A percentile compares a stretch with the other conserved stretches of the same genome.
Evolutionary conservation across 1,140 invertebrate species (phyloP).

Genomic region (Trissolcus basalis): DNA sequence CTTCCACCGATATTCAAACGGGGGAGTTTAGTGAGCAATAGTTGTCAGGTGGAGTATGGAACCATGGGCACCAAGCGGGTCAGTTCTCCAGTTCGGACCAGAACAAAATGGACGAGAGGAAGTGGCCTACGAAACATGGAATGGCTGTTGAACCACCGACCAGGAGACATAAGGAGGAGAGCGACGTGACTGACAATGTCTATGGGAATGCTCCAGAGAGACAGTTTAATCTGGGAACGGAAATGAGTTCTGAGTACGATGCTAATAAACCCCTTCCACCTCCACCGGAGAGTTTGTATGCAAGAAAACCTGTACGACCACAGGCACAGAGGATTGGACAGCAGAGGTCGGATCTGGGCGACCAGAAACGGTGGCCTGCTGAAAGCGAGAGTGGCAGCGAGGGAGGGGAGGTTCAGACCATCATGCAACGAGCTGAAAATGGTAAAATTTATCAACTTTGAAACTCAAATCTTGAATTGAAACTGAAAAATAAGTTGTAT

Average conservation of each 20-base stretch:
- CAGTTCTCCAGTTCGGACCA: constrained; percentile 72
- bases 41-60: constrained; percentile 66
- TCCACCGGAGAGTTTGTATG: constrained; percentile 58
- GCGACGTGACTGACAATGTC: constrained; percentile 39
- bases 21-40: constrained; percentile 73
- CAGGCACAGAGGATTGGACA: too few species aligned
- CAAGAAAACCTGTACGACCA: constrained; percentile 35
- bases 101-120: constrained; percentile 55
- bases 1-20: constrained; percentile 77
- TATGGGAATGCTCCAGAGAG: constrained; percentile 41
- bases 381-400: constrained; percentile 81
- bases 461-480: too few species aligned
- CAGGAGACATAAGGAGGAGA: constrained; percentile 66
- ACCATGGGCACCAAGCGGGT: constrained; percentile 73
- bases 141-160: constrained; percentile 77
- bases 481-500: too few species aligned
- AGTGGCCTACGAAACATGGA: constrained; percentile 77
- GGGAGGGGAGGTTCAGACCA: constrained; percentile 80
- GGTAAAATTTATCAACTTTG: constrained; percentile 58
- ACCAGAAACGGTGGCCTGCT: constrained; percentile 26
- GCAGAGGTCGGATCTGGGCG: too few species aligned
- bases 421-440: constrained; percentile 74
- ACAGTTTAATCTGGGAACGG: constrained; percentile 26
- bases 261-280: constrained; percentile 69
- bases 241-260: constrained; percentile 62